A percentile compares a stretch with the other conserved stretches of the same genome.
These are phyloP conservation scores for Chrysolina oricalcia DNA, from an alignment of 2,888 invertebrate species.

Conservation along the genomic window DNA sequence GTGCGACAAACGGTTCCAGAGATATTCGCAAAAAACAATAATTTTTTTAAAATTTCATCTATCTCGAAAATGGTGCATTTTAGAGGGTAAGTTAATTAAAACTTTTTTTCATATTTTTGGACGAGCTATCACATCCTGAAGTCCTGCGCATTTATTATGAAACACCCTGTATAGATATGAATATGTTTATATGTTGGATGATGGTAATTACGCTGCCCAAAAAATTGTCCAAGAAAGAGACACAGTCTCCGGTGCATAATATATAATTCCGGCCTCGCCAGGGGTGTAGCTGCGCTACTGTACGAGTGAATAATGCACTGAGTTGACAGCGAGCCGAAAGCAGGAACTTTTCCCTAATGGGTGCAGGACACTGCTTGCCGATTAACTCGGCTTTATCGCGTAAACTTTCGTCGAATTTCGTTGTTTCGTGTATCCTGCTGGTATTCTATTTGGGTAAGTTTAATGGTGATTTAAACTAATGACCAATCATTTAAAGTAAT, in stretches of 20 bases:
- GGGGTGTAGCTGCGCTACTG: slow-evolving; percentile 38
- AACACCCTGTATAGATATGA: too few species aligned
- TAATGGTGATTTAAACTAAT: not conserved
- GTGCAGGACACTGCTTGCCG: slow-evolving; percentile 51
- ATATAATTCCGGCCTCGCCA: slow-evolving; percentile 41
- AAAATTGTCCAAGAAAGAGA: too few species aligned
- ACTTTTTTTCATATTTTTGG: too few species aligned
- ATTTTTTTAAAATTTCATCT: too few species aligned
- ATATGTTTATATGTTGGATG: too few species aligned
- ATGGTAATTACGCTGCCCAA: too few species aligned
- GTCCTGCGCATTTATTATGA: too few species aligned
- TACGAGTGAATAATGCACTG: slow-evolving; percentile 53
- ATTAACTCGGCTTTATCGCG: slow-evolving; percentile 50
- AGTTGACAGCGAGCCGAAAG: slow-evolving; percentile 40
- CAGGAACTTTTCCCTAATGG: slow-evolving; percentile 47
- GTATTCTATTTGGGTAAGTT: slow-evolving; percentile 49
- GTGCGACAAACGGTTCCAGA: too few species aligned
- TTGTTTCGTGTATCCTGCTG: slow-evolving; percentile 46
- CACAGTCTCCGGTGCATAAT: slow-evolving; percentile 24
- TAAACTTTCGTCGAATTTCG: slow-evolving; percentile 40
- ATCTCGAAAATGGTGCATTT: too few species aligned
- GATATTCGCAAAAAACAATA: too few species aligned
- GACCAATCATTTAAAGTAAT: not conserved
- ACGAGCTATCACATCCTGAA: too few species aligned
- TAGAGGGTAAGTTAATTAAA: too few species aligned